Conservation (phyloP, 1,140 invertebrate genomes). For the Archegozetes longisetosus region DNA sequence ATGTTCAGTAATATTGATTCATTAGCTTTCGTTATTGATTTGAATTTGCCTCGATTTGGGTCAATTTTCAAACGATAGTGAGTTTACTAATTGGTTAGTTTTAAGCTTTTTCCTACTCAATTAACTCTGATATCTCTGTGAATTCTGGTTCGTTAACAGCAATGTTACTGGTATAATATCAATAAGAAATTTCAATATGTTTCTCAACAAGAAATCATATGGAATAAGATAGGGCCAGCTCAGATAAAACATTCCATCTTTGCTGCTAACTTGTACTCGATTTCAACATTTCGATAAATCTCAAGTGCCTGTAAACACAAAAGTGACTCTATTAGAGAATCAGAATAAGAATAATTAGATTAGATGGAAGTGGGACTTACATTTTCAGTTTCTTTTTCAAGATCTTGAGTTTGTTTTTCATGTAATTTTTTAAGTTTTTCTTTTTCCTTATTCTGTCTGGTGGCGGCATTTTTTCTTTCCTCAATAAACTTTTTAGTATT, state of each 20-base stretch:
- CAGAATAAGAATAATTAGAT: not conserved
- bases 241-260: slow-evolving; percentile 77
- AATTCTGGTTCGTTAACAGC: no score
- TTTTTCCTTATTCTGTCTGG: slow-evolving; percentile 81
- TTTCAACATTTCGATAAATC: slow-evolving; percentile 85
- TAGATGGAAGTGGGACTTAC: slow-evolving; percentile 11
- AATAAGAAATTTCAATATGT: no score
- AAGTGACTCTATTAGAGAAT: slow-evolving; percentile 23
- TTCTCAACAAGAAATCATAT: no score
- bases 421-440: slow-evolving; percentile 83
- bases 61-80: no score
- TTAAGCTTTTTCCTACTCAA: no score
- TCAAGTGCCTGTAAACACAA: slow-evolving; percentile 59
- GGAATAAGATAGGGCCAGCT: no score
- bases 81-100: no score
- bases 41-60: no score
- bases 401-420: slow-evolving; percentile 51
- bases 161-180: no score
- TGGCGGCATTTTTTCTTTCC: slow-evolving; percentile 67
- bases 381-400: slow-evolving; percentile 19
- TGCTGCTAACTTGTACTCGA: slow-evolving; percentile 72
- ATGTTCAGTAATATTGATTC: no score
- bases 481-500: slow-evolving; percentile 99
- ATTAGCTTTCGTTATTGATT: no score
- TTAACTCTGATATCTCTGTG: no score